phyloP scores from a whole-genome alignment of 2,113 vertebrate genomes.

The Hydrochoerus hydrochaeris region DNA sequence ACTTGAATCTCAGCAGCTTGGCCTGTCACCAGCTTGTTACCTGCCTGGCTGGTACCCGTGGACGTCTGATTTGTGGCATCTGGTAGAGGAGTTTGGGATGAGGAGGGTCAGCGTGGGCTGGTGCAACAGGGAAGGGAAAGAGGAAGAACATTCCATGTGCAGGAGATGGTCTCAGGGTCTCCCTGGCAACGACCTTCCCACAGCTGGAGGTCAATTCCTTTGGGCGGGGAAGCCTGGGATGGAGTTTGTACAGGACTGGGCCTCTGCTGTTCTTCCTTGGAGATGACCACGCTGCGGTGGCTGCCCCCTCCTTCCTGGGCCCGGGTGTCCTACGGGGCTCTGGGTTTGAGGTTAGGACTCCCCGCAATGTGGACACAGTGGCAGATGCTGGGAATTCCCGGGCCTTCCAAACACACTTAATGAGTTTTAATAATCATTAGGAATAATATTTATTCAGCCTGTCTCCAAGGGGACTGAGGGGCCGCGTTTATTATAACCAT shows the following conservation, averaged over 20 bases:
- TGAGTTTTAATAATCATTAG: constrained; percentile 79
- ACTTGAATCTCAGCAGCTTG: accelerated
- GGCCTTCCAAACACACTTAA: constrained; percentile 71
- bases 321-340: neutral
- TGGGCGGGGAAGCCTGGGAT: neutral
- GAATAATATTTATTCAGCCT: constrained; percentile 81
- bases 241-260: neutral
- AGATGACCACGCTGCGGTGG: neutral
- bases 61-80: neutral
- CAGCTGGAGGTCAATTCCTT: constrained; percentile 60
- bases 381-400: constrained; percentile 66
- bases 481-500: constrained; percentile 75
- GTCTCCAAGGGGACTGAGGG: constrained; percentile 69
- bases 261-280: neutral
- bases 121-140: neutral
- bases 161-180: constrained; percentile 46
- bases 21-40: neutral
- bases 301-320: neutral
- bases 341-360: neutral
- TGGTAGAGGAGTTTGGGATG: neutral
- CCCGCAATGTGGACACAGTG: constrained; percentile 28
- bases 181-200: constrained; percentile 57
- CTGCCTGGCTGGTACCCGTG: neutral
- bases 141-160: constrained; percentile 25
- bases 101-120: neutral